Conservation (phyloP, 2,113 vertebrate species). For the Podarcis cretensis region DNA sequence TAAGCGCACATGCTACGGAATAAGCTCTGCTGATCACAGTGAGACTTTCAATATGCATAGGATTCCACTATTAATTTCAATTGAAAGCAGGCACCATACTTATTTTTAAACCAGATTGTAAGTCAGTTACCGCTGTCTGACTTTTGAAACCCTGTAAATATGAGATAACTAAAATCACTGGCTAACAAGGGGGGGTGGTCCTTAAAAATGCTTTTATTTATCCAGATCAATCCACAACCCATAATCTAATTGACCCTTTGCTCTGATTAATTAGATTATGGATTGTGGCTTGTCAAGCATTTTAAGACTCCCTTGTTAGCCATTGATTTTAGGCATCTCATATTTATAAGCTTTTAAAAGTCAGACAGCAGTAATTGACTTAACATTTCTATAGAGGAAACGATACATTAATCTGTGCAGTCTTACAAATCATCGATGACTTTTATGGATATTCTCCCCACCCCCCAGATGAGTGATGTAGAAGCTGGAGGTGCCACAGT, state of each 20-base stretch:
- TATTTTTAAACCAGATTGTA: neutral
- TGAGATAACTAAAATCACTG: neutral
- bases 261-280: too few species aligned
- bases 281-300: too few species aligned
- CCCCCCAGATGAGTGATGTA: constrained; percentile 94
- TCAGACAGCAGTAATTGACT: neutral
- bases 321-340: neutral
- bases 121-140: neutral
- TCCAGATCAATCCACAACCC: too few species aligned
- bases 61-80: constrained; percentile 1
- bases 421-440: neutral
- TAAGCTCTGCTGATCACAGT: neutral
- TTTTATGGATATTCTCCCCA: constrained; percentile 18
- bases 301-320: neutral
- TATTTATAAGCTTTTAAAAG: neutral
- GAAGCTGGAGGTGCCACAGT: constrained; percentile 96
- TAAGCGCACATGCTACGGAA: neutral
- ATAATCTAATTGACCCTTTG: too few species aligned
- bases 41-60: neutral
- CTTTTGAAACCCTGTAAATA: neutral
- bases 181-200: neutral
- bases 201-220: too few species aligned
- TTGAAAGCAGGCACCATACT: neutral
- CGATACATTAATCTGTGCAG: neutral
- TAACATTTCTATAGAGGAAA: neutral